phyloP scores from a whole-genome alignment of 1,140 invertebrate species.

The Melanaphis sacchari region DNA sequence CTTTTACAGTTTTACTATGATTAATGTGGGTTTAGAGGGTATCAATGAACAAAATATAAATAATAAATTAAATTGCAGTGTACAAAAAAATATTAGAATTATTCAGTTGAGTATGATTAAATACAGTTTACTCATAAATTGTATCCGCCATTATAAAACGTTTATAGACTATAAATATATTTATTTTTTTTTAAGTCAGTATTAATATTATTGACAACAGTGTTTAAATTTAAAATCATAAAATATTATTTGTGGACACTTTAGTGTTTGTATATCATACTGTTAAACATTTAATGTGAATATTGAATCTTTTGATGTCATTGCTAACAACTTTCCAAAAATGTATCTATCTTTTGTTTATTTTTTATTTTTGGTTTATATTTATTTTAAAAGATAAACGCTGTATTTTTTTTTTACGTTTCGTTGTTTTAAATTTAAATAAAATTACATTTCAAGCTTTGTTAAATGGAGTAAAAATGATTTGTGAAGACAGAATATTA shows the following conservation, averaged over 20 bases:
- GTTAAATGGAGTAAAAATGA: constrained; percentile 5
- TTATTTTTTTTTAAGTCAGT: background rate
- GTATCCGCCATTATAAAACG: background rate
- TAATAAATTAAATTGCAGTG: background rate
- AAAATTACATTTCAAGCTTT: constrained; percentile 17
- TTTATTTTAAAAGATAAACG: background rate
- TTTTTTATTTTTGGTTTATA: background rate
- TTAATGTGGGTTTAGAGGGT: background rate
- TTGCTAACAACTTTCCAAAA: background rate
- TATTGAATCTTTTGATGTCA: background rate
- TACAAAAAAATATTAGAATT: background rate
- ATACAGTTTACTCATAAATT: background rate
- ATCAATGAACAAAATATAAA: background rate
- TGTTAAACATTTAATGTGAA: background rate
- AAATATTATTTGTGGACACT: background rate
- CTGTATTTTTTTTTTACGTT: background rate
- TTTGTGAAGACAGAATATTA: constrained; percentile 9
- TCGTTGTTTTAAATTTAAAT: background rate
- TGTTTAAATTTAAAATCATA: background rate
- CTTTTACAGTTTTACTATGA: background rate
- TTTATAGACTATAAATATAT: background rate
- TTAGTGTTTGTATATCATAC: background rate
- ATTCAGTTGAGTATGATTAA: background rate
- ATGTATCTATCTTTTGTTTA: background rate
- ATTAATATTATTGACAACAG: background rate